Conservation (phyloP, 2,888 invertebrate species). For the Hanleya hanleyi region DNA sequence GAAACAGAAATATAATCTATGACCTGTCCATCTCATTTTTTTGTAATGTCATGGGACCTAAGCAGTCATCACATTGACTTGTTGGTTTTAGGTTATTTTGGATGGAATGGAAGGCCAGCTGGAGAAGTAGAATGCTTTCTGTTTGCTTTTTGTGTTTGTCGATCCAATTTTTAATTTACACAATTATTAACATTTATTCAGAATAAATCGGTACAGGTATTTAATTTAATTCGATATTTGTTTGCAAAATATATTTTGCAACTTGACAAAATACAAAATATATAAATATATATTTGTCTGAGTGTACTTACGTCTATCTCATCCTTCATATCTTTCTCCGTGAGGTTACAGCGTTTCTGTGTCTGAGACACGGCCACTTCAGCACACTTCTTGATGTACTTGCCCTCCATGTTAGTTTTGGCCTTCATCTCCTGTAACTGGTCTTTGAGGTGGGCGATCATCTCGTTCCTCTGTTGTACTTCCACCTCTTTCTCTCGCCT, state of each 20-base stretch:
- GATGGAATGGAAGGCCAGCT: no score
- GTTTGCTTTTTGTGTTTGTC: no score
- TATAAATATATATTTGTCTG: neutral
- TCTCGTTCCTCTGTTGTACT: slow-evolving; percentile 70
- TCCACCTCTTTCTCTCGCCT: slow-evolving; percentile 70
- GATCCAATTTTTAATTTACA: no score
- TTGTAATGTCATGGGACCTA: no score
- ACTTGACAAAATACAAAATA: no score
- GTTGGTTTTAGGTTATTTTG: no score
- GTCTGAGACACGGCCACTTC: slow-evolving; percentile 72
- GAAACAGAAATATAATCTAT: no score
- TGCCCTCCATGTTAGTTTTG: slow-evolving; percentile 73
- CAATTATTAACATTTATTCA: neutral
- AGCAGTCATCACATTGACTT: no score
- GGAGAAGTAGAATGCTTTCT: no score
- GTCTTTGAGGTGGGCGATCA: slow-evolving; percentile 74
- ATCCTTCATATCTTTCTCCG: slow-evolving; percentile 64
- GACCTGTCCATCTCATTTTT: no score
- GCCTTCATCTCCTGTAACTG: slow-evolving; percentile 73
- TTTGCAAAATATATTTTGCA: slow-evolving; percentile 20
- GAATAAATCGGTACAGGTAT: neutral
- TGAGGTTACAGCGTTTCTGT: slow-evolving; percentile 65
- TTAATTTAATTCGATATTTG: neutral
- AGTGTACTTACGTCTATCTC: slow-evolving; percentile 63
- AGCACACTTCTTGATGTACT: slow-evolving; percentile 72